Conservation (phyloP, 2,797 vertebrate genomes). For the Mormyrus proboscirostris region DNA sequence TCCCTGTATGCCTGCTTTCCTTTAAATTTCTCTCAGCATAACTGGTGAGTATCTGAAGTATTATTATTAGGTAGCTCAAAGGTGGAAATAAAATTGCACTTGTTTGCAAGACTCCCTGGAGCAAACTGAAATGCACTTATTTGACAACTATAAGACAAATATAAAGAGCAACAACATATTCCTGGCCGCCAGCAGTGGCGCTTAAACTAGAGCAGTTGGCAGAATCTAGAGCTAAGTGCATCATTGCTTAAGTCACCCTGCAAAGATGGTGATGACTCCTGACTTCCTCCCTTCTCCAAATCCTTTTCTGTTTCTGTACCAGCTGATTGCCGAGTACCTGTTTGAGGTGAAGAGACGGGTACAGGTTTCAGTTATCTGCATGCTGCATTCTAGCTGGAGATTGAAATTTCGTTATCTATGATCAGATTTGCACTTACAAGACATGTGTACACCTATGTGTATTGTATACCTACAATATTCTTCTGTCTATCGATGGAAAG, state of each 20-base stretch:
- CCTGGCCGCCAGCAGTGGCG: not conserved
- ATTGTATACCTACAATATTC: not conserved
- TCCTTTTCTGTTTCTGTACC: conserved; percentile 19
- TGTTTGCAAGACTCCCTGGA: not conserved
- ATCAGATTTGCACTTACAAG: not conserved
- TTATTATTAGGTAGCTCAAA: not conserved
- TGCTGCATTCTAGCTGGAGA: not conserved
- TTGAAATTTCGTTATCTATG: not conserved
- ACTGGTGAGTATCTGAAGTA: not conserved
- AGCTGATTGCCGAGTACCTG: conserved; percentile 15
- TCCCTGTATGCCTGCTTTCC: not conserved
- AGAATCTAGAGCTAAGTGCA: conserved; percentile 43
- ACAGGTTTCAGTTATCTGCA: no score
- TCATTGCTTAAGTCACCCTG: conserved; percentile 19
- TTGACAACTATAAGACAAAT: not conserved
- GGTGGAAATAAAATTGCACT: not conserved
- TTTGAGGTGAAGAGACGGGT: not conserved
- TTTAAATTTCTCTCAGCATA: not conserved
- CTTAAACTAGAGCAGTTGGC: conserved; percentile 46
- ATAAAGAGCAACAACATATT: not conserved
- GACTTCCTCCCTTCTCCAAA: conserved; percentile 23
- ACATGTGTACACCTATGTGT: not conserved
- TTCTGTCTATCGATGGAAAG: not conserved
- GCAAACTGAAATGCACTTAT: not conserved
- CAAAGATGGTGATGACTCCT: conserved; percentile 35